Evolutionary conservation across 2,888 invertebrate genomes (phyloP).

Genomic region (Amblyjoppa proteus): DNA sequence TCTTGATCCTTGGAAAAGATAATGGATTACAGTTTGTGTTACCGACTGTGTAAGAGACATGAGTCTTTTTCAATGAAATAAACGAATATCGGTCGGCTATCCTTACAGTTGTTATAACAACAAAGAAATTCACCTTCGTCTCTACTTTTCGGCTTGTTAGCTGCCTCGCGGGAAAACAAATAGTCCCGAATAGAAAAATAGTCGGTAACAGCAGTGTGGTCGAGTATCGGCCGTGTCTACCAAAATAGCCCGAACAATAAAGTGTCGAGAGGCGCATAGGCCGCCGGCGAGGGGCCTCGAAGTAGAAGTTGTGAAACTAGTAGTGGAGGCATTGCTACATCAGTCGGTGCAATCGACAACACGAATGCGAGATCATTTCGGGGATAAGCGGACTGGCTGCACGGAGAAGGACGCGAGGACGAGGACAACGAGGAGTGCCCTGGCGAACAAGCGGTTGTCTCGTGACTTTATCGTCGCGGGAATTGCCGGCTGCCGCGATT

Average conservation of each 20-base stretch:
- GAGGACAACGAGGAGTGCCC: slow-evolving; percentile 37
- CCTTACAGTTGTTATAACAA: neutral
- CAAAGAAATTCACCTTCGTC: neutral
- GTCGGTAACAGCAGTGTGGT: neutral
- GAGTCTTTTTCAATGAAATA: neutral
- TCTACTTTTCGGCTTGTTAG: neutral
- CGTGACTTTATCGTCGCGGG: slow-evolving; percentile 69
- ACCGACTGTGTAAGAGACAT: too few species aligned
- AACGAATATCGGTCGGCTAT: neutral
- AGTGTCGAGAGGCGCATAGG: neutral
- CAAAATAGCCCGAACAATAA: slow-evolving; percentile 5
- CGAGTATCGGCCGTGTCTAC: slow-evolving; percentile 16
- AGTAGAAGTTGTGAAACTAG: slow-evolving; percentile 30
- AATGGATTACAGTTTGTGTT: too few species aligned
- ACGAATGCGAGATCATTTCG: slow-evolving; percentile 57
- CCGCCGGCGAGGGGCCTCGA: neutral
- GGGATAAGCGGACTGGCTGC: slow-evolving; percentile 47
- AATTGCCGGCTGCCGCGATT: slow-evolving; percentile 67
- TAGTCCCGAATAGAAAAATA: neutral
- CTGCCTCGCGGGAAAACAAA: neutral
- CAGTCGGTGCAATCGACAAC: slow-evolving; percentile 50
- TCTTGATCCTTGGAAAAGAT: too few species aligned
- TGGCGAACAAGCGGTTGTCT: slow-evolving; percentile 58
- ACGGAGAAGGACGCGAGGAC: slow-evolving; percentile 10
- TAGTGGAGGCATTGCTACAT: slow-evolving; percentile 32